Evolutionary conservation across 2,888 invertebrate species (phyloP), one percentile per base, ranked within the genome.

Genomic region (Troides oblongomaculatus): DNA sequence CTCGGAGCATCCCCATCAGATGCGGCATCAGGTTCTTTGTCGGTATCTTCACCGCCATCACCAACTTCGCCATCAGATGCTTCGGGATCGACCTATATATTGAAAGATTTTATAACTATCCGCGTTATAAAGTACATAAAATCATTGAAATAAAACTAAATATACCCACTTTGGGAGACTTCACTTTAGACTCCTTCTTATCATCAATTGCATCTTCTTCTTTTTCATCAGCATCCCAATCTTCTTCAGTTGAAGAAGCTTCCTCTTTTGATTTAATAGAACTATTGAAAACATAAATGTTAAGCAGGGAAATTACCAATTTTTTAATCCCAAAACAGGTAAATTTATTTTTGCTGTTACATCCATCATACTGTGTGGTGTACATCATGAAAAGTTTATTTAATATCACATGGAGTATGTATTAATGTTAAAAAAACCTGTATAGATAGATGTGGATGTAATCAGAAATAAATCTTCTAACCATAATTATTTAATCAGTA

Each of bases 11-110:
- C 78, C 2, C 82, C 87, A 69, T 93, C 93, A 1, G 93, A 93
- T 46, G 90, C 88, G 0, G 85, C 89, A 74, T 93, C 94, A 14
- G 92, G 92, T 69, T 94, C 94, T 75, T 94, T 94, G 74, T 93
- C 93, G 0, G 93, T 93, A 73, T 93, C 90, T 70, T 91, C 92
- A 64, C 93, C 93, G 59, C 84, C 90, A 50, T 92, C 93, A 61
- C 85, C 89, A n/a, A 83, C 88, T 62, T 89, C 92, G 12, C 87
- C 89, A 60, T 88, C 93, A 14, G 90, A 90, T 62, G 83, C 87
- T 68, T 89, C 90, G 14, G 85, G 84, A 66, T 92, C 92, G 57
- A 79, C 78, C 77, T 81, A 21, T 21, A 30, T 66, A 30, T 39
- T 39, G 7, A 39, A 10, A 8, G 39, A 39, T 10, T 39, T 39